Conservation (phyloP, 2,113 vertebrate genomes). For the Xiphophorus couchianus region DNA sequence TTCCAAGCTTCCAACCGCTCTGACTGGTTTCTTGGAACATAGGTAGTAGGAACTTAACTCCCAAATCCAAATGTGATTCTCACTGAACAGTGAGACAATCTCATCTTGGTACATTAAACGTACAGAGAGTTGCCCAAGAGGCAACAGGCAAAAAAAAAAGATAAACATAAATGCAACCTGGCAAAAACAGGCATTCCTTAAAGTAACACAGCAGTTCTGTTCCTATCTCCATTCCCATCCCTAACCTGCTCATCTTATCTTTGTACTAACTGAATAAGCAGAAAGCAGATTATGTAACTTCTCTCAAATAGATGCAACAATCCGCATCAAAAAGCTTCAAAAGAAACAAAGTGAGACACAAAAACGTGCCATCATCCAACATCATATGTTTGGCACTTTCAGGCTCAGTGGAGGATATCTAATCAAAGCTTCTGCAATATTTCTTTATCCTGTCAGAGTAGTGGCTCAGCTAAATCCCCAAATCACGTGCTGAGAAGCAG, state of each 20-base stretch:
- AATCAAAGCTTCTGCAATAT: slow-evolving; percentile 24
- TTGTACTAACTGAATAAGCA: slow-evolving; percentile 14
- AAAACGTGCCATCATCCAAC: slow-evolving; percentile 18
- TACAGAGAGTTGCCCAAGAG: neutral
- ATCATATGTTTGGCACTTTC: slow-evolving; percentile 1
- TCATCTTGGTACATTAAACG: neutral
- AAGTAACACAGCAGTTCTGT: slow-evolving; percentile 18
- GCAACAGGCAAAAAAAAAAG: neutral
- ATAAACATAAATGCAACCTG: slow-evolving; percentile 4
- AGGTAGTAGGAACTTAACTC: too few species aligned
- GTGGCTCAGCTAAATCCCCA: slow-evolving; percentile 51
- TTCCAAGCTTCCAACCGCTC: neutral
- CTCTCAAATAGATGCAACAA: slow-evolving; percentile 14
- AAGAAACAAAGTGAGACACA: neutral
- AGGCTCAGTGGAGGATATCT: slow-evolving; percentile 16
- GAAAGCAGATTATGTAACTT: slow-evolving; percentile 13
- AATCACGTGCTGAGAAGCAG: slow-evolving; percentile 53
- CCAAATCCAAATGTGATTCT: too few species aligned
- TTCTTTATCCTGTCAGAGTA: slow-evolving; percentile 28
- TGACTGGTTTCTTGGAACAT: too few species aligned
- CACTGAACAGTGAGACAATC: neutral
- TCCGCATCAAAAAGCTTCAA: slow-evolving; percentile 22
- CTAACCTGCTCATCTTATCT: neutral
- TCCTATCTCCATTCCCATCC: neutral
- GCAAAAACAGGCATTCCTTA: neutral